Evolutionary conservation across 2,888 invertebrate genomes (phyloP).

Genomic region (Mechanitis mazaeus): DNA sequence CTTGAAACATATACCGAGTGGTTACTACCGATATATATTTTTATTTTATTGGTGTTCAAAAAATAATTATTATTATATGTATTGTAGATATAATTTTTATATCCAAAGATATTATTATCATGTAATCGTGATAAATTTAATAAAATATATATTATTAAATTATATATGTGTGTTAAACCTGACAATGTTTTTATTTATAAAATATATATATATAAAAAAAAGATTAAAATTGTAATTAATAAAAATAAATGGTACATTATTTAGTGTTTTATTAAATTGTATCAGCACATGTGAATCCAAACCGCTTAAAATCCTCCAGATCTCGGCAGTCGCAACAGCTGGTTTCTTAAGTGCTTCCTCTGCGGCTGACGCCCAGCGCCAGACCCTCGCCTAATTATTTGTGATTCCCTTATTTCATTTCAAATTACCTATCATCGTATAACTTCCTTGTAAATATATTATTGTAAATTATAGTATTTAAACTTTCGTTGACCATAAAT

Average conservation of each 20-base stretch:
- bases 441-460: neutral
- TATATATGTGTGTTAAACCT: no score
- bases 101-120: neutral
- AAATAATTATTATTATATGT: neutral
- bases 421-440: constrained; percentile 39
- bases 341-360: constrained; percentile 55
- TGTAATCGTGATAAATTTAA: no score
- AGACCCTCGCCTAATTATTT: constrained; percentile 51
- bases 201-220: no score
- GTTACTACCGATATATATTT: constrained; percentile 21
- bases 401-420: constrained; percentile 44
- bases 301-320: constrained; percentile 28
- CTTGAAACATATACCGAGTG: constrained; percentile 42
- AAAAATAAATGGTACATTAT: no score
- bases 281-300: constrained; percentile 18
- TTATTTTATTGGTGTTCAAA: neutral
- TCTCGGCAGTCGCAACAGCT: constrained; percentile 48
- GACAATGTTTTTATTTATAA: no score
- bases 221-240: no score
- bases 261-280: neutral
- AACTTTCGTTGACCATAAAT: no score
- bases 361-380: constrained; percentile 44
- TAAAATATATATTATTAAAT: no score
- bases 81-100: neutral
- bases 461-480: no score